Percentiles rank a stretch among this genome's conserved stretches.
phyloP scores from a whole-genome alignment of 2,797 vertebrate species.

The Geotrypetes seraphini region DNA sequence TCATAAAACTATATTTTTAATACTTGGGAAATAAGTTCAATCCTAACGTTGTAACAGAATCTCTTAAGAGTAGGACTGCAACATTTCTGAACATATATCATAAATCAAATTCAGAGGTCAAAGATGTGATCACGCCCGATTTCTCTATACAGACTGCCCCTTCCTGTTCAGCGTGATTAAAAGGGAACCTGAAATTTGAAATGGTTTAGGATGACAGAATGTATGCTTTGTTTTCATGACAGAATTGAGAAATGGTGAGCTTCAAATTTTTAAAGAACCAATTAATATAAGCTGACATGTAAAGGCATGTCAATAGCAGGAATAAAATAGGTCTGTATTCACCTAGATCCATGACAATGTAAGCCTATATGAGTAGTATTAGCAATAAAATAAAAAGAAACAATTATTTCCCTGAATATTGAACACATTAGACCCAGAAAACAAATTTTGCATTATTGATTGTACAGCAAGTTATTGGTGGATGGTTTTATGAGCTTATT shows the following conservation, averaged over 20 bases:
- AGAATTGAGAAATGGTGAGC: conserved; percentile 5
- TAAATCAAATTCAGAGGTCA: too few species aligned
- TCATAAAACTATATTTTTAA: too few species aligned
- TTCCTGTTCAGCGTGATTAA: too few species aligned
- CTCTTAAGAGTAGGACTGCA: conserved; percentile 24
- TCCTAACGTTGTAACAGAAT: conserved; percentile 19
- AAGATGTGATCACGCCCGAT: too few species aligned
- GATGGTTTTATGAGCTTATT: fast-evolving
- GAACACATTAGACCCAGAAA: too few species aligned
- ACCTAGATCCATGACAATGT: background rate
- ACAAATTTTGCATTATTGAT: background rate
- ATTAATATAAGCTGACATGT: conserved; percentile 3
- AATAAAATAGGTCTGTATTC: background rate
- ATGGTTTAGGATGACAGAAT: too few species aligned
- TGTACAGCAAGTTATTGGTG: background rate
- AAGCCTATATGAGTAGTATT: conserved; percentile 1
- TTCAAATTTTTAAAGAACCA: conserved; percentile 1
- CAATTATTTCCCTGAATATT: too few species aligned
- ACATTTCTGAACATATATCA: conserved; percentile 35
- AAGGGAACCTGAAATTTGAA: too few species aligned
- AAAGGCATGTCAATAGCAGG: too few species aligned
- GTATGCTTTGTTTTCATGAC: too few species aligned
- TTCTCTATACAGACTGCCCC: too few species aligned
- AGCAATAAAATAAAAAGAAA: background rate
- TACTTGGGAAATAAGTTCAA: too few species aligned